phyloP scores from a whole-genome alignment of 2,113 vertebrate species.

The Tichodroma muraria region DNA sequence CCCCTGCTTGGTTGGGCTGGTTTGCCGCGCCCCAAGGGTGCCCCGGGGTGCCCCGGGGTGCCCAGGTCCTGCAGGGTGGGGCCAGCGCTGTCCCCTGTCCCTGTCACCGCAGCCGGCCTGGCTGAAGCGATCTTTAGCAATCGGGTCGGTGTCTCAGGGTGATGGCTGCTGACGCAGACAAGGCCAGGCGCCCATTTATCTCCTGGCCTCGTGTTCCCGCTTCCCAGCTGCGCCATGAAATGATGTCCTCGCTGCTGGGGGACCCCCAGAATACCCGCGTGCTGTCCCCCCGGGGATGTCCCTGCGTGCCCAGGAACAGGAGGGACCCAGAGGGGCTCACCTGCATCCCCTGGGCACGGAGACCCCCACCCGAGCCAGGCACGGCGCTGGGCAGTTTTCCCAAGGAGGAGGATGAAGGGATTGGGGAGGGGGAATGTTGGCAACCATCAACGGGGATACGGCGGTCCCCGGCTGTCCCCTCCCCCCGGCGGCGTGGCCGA shows the following conservation, averaged over 20 bases:
- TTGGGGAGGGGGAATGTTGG: background rate
- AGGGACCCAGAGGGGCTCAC: background rate
- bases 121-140: accelerated
- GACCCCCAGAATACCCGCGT: background rate
- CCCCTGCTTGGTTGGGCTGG: accelerated
- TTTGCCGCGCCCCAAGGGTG: accelerated
- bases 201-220: accelerated
- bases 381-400: background rate
- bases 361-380: accelerated
- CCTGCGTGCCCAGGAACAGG: background rate
- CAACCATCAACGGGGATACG: background rate
- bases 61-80: accelerated
- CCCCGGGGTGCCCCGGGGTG: accelerated
- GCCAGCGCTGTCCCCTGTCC: background rate
- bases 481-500: background rate
- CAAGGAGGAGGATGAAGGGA: background rate
- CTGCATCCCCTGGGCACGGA: background rate
- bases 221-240: background rate
- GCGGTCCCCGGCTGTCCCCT: background rate
- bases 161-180: background rate
- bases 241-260: background rate
- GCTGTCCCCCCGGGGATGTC: background rate
- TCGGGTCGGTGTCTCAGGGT: background rate
- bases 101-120: background rate
- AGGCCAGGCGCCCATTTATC: background rate